Conservation (phyloP, 2,888 invertebrate genomes). For the Eilema sororculum region DNA sequence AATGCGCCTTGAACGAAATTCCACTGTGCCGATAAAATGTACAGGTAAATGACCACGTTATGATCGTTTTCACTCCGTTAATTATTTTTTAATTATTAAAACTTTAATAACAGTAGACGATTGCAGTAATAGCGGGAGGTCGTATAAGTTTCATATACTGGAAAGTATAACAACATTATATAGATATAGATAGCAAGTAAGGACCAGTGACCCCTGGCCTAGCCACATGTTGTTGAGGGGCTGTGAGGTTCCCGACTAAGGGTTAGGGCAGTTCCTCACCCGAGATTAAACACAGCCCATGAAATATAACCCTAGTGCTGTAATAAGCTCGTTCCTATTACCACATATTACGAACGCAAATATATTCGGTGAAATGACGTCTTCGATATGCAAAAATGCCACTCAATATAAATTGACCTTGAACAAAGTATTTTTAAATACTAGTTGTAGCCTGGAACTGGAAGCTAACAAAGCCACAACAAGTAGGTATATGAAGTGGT, state of each 20-base stretch:
- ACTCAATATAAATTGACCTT: not conserved
- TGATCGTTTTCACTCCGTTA: not conserved
- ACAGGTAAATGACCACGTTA: conserved; percentile 6
- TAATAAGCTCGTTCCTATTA: too few species aligned
- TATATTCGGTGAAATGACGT: not conserved
- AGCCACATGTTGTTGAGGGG: not conserved
- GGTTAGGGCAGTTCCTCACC: not conserved
- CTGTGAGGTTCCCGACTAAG: not conserved
- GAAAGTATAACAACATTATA: not conserved
- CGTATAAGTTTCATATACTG: not conserved
- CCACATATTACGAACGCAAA: not conserved
- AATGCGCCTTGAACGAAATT: conserved; percentile 5
- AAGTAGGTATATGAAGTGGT: not conserved
- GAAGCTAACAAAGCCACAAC: not conserved
- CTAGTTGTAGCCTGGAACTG: not conserved
- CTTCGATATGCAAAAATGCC: not conserved
- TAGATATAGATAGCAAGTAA: too few species aligned
- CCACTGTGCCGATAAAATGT: not conserved
- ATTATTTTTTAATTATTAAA: conserved; percentile 1
- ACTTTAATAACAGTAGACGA: not conserved
- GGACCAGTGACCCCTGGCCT: too few species aligned
- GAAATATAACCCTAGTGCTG: too few species aligned
- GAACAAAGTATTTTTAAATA: not conserved
- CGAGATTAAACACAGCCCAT: not conserved
- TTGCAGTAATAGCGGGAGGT: not conserved